Percentiles rank a stretch among this genome's conserved stretches.
Evolutionary conservation across 2,113 vertebrate species (phyloP).

Genomic region (Alligator sinensis): DNA sequence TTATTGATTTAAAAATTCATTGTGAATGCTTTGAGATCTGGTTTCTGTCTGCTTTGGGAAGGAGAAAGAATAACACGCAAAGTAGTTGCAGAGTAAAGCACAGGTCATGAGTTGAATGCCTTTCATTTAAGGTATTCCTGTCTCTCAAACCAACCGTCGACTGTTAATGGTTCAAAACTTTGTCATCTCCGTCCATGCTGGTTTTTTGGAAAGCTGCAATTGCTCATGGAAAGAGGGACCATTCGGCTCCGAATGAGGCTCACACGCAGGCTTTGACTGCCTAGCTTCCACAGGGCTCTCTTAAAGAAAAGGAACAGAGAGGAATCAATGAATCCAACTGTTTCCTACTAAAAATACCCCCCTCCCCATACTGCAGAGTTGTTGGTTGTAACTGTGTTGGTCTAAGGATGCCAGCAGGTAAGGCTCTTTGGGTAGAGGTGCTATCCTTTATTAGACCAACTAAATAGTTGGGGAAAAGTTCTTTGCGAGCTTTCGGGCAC

Average conservation of each 20-base stretch:
- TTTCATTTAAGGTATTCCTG: background rate
- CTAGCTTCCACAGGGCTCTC: background rate
- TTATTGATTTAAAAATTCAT: conserved; percentile 65
- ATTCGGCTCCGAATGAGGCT: background rate
- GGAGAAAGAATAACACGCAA: conserved; percentile 25
- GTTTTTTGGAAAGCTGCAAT: background rate
- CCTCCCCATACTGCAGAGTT: too few species aligned
- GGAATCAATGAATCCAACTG: too few species aligned
- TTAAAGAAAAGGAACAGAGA: background rate
- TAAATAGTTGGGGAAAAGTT: too few species aligned
- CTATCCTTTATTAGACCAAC: too few species aligned
- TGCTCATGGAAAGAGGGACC: background rate
- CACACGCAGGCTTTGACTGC: background rate
- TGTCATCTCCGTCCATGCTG: background rate
- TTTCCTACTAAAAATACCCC: too few species aligned
- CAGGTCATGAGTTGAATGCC: conserved; percentile 43
- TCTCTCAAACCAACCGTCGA: background rate
- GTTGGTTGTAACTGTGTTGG: too few species aligned
- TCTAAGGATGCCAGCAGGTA: too few species aligned
- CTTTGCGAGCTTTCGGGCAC: too few species aligned
- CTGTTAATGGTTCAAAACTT: background rate
- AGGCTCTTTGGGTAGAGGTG: too few species aligned
- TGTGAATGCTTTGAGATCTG: conserved; percentile 57
- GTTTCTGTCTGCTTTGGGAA: conserved; percentile 60
- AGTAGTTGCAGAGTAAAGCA: conserved; percentile 21